These are phyloP conservation scores for Borostomias antarcticus DNA, from an alignment of 2,797 vertebrate genomes.

Conservation along the genomic window DNA sequence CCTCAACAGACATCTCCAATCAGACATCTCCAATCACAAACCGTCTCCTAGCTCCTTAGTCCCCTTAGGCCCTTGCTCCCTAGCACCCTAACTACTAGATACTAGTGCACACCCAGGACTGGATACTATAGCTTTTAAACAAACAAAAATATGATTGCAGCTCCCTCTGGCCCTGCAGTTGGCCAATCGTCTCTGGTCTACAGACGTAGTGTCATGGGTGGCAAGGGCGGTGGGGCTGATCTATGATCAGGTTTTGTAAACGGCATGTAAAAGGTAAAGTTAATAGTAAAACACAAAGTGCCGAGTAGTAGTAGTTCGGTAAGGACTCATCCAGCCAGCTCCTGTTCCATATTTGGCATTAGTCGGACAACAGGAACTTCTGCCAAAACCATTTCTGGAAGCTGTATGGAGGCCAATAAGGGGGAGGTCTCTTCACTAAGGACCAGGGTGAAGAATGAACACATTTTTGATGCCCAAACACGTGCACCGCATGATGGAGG, in stretches of 20 bases:
- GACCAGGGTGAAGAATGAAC: not conserved
- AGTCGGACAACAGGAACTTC: not conserved
- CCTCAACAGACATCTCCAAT: not conserved
- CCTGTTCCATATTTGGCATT: not conserved
- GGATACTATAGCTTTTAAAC: no score
- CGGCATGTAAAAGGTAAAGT: not conserved
- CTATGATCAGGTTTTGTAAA: not conserved
- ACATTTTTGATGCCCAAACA: not conserved
- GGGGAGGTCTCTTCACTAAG: not conserved
- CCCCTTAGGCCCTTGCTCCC: no score
- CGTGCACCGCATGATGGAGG: not conserved
- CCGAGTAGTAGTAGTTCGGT: not conserved
- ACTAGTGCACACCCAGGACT: no score
- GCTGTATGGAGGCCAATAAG: not conserved
- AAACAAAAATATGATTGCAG: no score
- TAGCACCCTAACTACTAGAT: no score
- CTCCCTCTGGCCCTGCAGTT: no score
- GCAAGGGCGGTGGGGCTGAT: no score
- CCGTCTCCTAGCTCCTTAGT: no score
- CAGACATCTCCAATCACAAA: not conserved
- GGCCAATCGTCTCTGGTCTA: no score
- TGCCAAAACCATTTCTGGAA: not conserved
- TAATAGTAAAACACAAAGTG: slow-evolving; percentile 4
- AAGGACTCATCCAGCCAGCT: not conserved
- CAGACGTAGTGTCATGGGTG: no score